Base-by-base conservation (phyloP, 2,888 invertebrate genomes). In the Leistus spinibarbis region DNA sequence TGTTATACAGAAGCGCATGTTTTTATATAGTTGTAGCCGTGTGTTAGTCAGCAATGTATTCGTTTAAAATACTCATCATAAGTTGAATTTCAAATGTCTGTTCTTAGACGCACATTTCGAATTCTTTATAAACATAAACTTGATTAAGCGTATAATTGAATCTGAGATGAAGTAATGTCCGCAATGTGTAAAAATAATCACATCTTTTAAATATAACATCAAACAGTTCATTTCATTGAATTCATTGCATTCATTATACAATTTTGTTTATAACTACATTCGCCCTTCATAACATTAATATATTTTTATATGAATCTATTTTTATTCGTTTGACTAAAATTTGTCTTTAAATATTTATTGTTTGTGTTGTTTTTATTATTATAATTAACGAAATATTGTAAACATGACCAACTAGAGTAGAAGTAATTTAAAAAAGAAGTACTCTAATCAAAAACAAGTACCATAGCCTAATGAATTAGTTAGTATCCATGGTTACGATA, bases 31-130 rank as follows among this genome's bases (percentile, higher is more conserved):
- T 40, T 40, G 13, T 40, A 27, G 24, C 24, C 60, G 40, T 56
- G 24, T 17, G 27, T 13, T 16, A 17, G 19, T 67, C 53, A 67
- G 62, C 57, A 67, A 73, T 73, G 73, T 53, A 19, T 67, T 56
- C 67, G 23, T 40, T 73, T 67, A 73, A 73, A 73, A 73, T 73
- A 56, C 57, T 27, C 56, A 40, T 72, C 72, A 72, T 72, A 54
- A 57, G 60, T 54, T 20, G 22, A 62, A 73, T 73, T 66, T 72
- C 56, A 65, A 53, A 65, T 57, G 9, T 72, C 40, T 40, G 40
- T 40, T 40, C 40, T 40, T 40, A 40, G 66, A 65, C 54, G 40
- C 23, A 27, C 53, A 53, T 66, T 66, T 17, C 9, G n/a, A 63
- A 20, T 19, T 22, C 22, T 63, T 66, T 53, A 53, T 40, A 17